Evolutionary conservation across 2,797 vertebrate genomes (phyloP), one percentile per base, ranked within the genome.

Genomic region (Peromyscus aztecus): DNA sequence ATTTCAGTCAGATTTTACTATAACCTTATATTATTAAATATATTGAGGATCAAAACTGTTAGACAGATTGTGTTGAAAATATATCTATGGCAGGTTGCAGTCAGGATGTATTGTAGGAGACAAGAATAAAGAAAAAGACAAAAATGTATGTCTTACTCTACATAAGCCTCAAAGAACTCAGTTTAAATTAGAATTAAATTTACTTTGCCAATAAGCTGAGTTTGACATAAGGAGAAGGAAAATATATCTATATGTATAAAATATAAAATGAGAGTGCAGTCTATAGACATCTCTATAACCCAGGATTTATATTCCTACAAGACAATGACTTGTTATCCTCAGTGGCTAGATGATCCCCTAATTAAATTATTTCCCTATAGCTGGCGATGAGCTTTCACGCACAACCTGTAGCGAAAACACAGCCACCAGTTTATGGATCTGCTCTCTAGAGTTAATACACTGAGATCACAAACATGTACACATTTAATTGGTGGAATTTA

Each of bases 341-440:
- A 86, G 52, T 46, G 46, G 85, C 34, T 97, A 91, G 69, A 52
- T 95, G 89, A 96, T 94, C 91, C 89, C 82, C 80, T 91, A 90
- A 97, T 92, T 94, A 92, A 95, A 95, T 90, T 37, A 97, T 86
- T 97, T 94, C 34, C 76, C 59, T 88, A 69, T 65, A 67, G 10
- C 61, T 97, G 73, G 49, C 94, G 90, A 95, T 34, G 88, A 94
- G 69, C 96, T 97, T 96, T 97, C 90, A 95, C 17, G 91, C 90
- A 91, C 82, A 89, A 96, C 63, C 81, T 94, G 52, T 82, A 93
- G 59, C 5, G 10, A 77, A 96, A 52, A 91, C 92, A 88, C 14
- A 95, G 94, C 73, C 63, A 85, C 75, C 65, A 91, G 96, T 94
- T 93, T 91, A 93, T 71, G n/a, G 90, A 90, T 81, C 67, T 95